Base-by-base conservation (phyloP, 2,888 invertebrate species). In the Drosophila nr. perissopoda region DNA sequence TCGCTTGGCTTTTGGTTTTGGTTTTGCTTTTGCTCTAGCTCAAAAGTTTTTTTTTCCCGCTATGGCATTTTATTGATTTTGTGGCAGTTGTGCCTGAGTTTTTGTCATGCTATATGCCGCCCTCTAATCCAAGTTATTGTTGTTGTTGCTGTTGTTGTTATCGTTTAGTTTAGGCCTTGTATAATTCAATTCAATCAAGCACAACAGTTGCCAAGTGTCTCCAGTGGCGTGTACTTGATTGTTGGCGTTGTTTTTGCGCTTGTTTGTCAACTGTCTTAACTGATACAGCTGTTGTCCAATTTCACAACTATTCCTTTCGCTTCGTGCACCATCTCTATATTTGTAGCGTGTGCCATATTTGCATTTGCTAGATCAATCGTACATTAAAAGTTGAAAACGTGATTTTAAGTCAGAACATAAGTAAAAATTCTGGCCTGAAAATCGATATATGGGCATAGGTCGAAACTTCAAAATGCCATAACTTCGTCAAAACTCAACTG, bases 211-310 rank as follows among this genome's bases (percentile, higher is more conserved):
- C 74, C 90, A 86, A 88, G 83, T 80, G 89, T 85, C 85, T 88
- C 86, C 89, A 88, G 90, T 83, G 90, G 87, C 87, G 69, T 88
- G 80, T 86, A 90, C 87, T 90, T 85, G 85, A 80, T 88, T 82
- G 69, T 80, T 67, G 86, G 42, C 65, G 61, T 53, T 69, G 60
- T 33, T 49, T 27, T 42, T 66, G 74, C 45, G 54, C 53, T 40
- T 57, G 71, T 57, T 45, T 69, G 53, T 42, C 71, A 72, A 71
- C 53, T 69, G 72, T 54, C 53, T 69, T 69, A 60, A 42, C 61
- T 69, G 70, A 68, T 68, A 68, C 29, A 21, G 45, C 21, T 60
- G 38, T 33, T 62, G 38, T 21, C 27, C 25, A 40, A n/a, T 29
- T 45, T n/a, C 42, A 53, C 64, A 64, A 34, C 69, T 54, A 52